These are phyloP conservation scores for Elmis aenea DNA, from an alignment of 2,888 invertebrate genomes.

Conservation along the genomic window DNA sequence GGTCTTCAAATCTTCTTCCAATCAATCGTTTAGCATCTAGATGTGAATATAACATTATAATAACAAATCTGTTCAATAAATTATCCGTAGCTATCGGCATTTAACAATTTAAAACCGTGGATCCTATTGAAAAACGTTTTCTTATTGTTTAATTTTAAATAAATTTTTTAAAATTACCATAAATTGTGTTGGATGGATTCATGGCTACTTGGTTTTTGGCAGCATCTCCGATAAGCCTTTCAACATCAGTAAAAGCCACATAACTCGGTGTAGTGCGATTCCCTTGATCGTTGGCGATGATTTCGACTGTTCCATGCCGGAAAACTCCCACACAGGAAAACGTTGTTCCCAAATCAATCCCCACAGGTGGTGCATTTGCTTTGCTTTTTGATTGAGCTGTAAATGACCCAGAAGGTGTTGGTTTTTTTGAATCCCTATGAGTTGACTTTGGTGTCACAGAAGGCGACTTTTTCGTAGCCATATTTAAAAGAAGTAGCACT, in stretches of 20 bases:
- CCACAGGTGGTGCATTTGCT: conserved; percentile 41
- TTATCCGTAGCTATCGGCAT: too few relatives aligned
- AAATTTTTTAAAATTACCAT: conserved; percentile 33
- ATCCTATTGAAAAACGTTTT: not conserved
- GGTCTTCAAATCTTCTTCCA: conserved; percentile 59
- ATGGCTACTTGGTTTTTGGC: conserved; percentile 45
- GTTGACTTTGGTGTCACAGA: conserved; percentile 1
- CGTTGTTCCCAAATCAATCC: conserved; percentile 61
- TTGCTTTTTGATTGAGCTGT: conserved; percentile 5
- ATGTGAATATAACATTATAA: conserved; percentile 13
- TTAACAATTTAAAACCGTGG: too few relatives aligned
- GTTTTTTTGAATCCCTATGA: too few relatives aligned
- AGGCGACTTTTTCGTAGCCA: not conserved
- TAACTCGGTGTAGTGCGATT: conserved; percentile 54
- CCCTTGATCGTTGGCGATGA: conserved; percentile 54
- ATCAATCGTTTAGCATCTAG: conserved; percentile 63
- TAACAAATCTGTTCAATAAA: too few relatives aligned
- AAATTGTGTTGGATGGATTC: conserved; percentile 53
- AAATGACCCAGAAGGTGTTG: not conserved
- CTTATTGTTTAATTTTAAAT: not conserved
- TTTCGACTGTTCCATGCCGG: conserved; percentile 52
- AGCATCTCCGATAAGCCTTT: conserved; percentile 48
- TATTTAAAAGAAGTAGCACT: too few relatives aligned
- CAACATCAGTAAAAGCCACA: conserved; percentile 52
- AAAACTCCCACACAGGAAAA: conserved; percentile 56